Evolutionary conservation across 2,797 vertebrate genomes (phyloP).

Genomic region (Crocidura indochinensis): DNA sequence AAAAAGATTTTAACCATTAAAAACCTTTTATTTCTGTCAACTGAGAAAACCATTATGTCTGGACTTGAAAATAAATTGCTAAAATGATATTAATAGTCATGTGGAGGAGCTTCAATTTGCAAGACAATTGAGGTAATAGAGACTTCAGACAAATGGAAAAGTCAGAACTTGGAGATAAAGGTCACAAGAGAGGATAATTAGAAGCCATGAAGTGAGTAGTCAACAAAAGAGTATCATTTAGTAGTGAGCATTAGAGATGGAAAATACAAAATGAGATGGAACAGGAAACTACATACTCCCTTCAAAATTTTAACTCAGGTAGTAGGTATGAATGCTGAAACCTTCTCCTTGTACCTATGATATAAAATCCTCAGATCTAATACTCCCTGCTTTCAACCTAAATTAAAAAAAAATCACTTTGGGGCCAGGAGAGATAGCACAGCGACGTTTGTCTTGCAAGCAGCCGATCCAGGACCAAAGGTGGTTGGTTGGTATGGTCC

Average conservation of each 20-base stretch:
- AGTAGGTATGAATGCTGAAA: not conserved
- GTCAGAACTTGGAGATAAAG: conserved; percentile 20
- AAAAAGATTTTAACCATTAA: not conserved
- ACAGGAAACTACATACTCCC: not conserved
- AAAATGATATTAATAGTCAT: not conserved
- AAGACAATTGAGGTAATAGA: not conserved
- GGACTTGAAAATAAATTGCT: too few relatives aligned
- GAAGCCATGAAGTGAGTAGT: not conserved
- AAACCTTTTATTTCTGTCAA: not conserved
- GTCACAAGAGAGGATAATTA: not conserved
- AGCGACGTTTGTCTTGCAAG: too few relatives aligned
- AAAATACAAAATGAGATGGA: not conserved
- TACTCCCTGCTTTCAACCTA: not conserved
- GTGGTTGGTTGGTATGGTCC: too few relatives aligned
- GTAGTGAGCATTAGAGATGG: not conserved
- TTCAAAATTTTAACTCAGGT: not conserved
- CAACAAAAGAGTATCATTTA: not conserved
- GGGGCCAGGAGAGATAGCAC: too few relatives aligned
- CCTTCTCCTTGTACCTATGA: not conserved
- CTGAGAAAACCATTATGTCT: conserved; percentile 14
- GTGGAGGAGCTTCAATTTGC: not conserved
- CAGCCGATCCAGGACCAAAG: too few relatives aligned
- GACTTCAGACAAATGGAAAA: not conserved
- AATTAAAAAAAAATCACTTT: not conserved
- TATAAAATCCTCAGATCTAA: not conserved